Evolutionary conservation across 1,140 invertebrate genomes (phyloP), one percentile per base, ranked within the genome.

Genomic region (Dinoponera quadriceps): DNA sequence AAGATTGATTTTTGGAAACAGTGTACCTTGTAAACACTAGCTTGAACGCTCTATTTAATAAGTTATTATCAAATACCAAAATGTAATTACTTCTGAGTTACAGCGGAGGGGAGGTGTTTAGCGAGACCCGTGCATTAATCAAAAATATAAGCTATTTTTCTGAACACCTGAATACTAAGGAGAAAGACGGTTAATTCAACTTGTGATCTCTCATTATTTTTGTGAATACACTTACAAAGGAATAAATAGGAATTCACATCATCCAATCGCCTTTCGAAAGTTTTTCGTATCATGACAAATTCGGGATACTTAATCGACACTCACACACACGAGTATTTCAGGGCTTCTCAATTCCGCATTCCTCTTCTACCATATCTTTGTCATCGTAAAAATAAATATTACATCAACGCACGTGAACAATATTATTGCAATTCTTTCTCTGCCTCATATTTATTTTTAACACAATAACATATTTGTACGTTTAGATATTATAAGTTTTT

Each of bases 131-230:
- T 80, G 7, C 3, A n/a, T 51, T 27, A 51, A 48, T 44, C 22
- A 54, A 54, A 25, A 78, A 57, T 57, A 20, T 57, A 20, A 57
- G 33, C 25, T 80, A 80, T 78, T 68, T 78, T 78, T 68, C 75
- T 44, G 63, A 54, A 20, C 38, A 18, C n/a, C 27, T 2, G 2
- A 65, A 14, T 66, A 68, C 20, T 51, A 33, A 54, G 0, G 22
- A 44, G 18, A 44, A 25, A 57, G 38, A 29, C 29, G 14, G 0
- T 44, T 69, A 3, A 78, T 16, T 57, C 3, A n/a, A 9, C 14
- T 22, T 78, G 55, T 44, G 1, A 13, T 3, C 29, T n/a, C 22
- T 25, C 11, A 38, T 44, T 69, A 69, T 44, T 69, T 69, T 57
- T 20, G 22, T 16, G 51, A 68, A 20, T 18, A 54, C 13, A 5